These are phyloP conservation scores for Caenorhabditis wallacei DNA, from an alignment of 2,888 invertebrate genomes.

Conservation along the genomic window DNA sequence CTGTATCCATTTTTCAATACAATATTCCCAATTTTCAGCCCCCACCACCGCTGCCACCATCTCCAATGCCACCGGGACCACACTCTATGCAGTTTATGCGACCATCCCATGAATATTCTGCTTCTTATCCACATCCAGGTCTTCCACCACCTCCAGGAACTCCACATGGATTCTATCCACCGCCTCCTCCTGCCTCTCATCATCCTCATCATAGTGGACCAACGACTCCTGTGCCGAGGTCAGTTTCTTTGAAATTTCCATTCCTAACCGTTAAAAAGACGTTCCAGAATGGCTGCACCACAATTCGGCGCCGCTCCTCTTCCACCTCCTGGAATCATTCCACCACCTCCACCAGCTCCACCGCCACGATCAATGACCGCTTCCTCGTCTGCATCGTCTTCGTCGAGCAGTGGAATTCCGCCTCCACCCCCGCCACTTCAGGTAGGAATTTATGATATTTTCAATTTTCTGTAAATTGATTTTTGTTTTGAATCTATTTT, in stretches of 20 bases:
- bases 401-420: slow-evolving; percentile 29
- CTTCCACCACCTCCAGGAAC: background rate
- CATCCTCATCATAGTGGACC: slow-evolving; percentile 15
- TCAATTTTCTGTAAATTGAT: background rate
- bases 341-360: slow-evolving; percentile 36
- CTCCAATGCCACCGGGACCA: slow-evolving; percentile 21
- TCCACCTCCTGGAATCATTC: background rate
- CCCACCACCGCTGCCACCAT: slow-evolving; percentile 3
- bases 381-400: background rate
- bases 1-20: too few relatives aligned
- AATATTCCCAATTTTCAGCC: slow-evolving; percentile 3
- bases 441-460: background rate
- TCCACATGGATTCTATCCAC: background rate
- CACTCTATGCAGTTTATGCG: slow-evolving; percentile 9
- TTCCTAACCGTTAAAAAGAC: background rate
- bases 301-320: slow-evolving; percentile 7
- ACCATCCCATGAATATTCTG: background rate
- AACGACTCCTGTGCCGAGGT: slow-evolving; percentile 28
- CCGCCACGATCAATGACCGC: slow-evolving; percentile 11
- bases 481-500: slow-evolving; percentile 4
- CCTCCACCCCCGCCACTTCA: slow-evolving; percentile 35
- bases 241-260: slow-evolving; percentile 3
- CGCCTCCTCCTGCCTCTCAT: background rate
- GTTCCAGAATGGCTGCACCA: slow-evolving; percentile 43
- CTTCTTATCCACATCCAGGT: background rate